Percentiles rank a stretch among this genome's conserved stretches.
Evolutionary conservation across 2,113 vertebrate genomes (phyloP).

Genomic region (Anguilla japonica): DNA sequence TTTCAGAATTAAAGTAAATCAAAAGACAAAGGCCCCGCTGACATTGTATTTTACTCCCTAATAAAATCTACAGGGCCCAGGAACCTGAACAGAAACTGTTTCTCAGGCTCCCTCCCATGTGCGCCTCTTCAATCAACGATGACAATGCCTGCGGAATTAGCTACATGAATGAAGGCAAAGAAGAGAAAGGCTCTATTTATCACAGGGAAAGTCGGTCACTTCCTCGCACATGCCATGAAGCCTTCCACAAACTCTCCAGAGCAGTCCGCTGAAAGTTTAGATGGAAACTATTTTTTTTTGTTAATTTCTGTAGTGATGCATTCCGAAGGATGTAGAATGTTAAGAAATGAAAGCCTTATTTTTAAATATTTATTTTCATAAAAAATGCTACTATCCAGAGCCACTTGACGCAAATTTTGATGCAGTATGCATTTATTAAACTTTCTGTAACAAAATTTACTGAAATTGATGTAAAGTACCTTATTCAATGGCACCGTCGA

Average conservation of each 20-base stretch:
- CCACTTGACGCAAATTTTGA: background rate
- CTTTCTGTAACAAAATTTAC: background rate
- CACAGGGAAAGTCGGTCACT: background rate
- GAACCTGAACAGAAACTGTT: constrained; percentile 32
- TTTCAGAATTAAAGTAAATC: constrained; percentile 35
- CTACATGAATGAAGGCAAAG: background rate
- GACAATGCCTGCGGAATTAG: constrained; percentile 29
- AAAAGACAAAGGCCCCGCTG: constrained; percentile 40
- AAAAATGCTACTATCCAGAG: background rate
- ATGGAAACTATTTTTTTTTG: background rate
- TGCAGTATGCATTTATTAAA: background rate
- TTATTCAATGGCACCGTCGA: background rate
- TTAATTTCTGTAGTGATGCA: background rate
- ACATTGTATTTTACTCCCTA: constrained; percentile 42
- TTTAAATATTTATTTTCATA: background rate
- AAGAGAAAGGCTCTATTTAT: background rate
- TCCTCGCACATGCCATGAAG: background rate
- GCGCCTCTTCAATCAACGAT: constrained; percentile 37
- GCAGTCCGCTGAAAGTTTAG: too few relatives aligned
- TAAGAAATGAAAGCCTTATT: too few relatives aligned
- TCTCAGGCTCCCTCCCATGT: constrained; percentile 38
- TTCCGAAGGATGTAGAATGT: too few relatives aligned
- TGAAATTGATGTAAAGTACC: background rate
- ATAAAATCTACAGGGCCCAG: constrained; percentile 37
- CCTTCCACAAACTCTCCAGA: too few relatives aligned